Base-by-base conservation (phyloP, 2,797 vertebrate species). In the Margarornis squamiger region DNA sequence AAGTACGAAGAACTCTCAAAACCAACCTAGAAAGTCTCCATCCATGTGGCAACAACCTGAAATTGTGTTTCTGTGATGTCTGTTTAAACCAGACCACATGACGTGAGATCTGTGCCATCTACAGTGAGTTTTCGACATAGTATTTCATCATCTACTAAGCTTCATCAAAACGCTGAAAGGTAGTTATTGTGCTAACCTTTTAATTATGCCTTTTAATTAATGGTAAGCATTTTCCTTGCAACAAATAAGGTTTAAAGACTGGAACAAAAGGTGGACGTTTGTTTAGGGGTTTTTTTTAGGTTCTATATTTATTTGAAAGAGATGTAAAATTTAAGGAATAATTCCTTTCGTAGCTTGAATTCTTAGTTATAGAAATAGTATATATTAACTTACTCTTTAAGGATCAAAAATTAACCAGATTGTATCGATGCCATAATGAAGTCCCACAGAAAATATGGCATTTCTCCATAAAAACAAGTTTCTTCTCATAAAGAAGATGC, bases 91-190 rank as follows among this genome's bases (percentile, higher is more conserved):
- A 88, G 39, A 49, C 13, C 29, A n/a, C 7, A 13, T 10, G 45
- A 68, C 0, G 0, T 5, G 15, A 79, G 16, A 77, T 8, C 62
- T 65, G 30, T 1, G 3, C 13, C 12, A 1, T 20, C 41, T 55
- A 78, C 43, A 68, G 4, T 2, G 23, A 49, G 22, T 51, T 72
- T 75, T 80, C 61, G 65, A 57, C 22, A 57, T 7, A n/a, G 4
- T 62, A 74, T 79, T 84, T 78, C 46, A 72, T 72, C 36, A 55
- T 19, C 43, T n/a, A 61, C 45, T 85, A 80, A 77, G 15, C 9
- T 22, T 84, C 80, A 80, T 10, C 38, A 74, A 57, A 93, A 83
- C 30, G 49, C 18, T 17, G 7, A 38, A 67, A 91, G 34, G 77
- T 48, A 76, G 22, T 57, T 79, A 65, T 8, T 78, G 19, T 36